Evolutionary conservation across 1,140 invertebrate genomes (phyloP).

Genomic region (Sarcophaga bullata): DNA sequence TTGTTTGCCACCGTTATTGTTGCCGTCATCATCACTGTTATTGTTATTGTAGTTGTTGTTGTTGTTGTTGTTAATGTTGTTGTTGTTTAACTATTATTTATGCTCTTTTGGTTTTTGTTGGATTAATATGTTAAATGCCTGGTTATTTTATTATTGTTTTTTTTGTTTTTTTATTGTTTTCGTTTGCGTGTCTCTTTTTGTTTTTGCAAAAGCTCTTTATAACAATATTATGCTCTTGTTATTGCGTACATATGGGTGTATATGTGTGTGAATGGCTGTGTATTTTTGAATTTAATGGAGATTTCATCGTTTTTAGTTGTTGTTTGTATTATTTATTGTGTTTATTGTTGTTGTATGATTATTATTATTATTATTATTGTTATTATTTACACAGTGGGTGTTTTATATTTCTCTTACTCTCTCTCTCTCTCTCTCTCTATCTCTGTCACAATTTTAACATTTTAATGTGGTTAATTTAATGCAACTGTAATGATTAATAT

Average conservation of each 20-base stretch:
- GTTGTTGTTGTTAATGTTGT: constrained; percentile 46
- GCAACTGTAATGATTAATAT: background rate
- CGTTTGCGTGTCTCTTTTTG: background rate
- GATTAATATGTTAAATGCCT: constrained; percentile 26
- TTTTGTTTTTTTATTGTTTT: background rate
- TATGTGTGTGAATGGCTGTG: background rate
- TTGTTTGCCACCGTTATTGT: background rate
- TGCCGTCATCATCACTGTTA: background rate
- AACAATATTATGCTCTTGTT: background rate
- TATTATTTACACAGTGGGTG: constrained; percentile 16
- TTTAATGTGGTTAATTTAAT: constrained; percentile 16
- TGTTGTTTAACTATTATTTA: constrained; percentile 22
- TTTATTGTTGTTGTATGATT: background rate
- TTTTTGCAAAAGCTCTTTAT: background rate
- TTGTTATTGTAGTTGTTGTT: constrained; percentile 49
- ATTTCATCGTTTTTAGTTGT: background rate
- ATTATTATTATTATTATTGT: constrained; percentile 25
- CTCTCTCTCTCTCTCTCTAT: background rate
- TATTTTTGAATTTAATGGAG: background rate
- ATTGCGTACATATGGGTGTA: background rate
- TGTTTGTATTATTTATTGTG: background rate
- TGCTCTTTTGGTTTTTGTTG: constrained; percentile 23
- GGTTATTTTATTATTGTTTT: background rate
- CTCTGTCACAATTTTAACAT: background rate
- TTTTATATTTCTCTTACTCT: background rate